Evolutionary conservation across 2,888 invertebrate species (phyloP).

Genomic region (Eupsilia transversa): DNA sequence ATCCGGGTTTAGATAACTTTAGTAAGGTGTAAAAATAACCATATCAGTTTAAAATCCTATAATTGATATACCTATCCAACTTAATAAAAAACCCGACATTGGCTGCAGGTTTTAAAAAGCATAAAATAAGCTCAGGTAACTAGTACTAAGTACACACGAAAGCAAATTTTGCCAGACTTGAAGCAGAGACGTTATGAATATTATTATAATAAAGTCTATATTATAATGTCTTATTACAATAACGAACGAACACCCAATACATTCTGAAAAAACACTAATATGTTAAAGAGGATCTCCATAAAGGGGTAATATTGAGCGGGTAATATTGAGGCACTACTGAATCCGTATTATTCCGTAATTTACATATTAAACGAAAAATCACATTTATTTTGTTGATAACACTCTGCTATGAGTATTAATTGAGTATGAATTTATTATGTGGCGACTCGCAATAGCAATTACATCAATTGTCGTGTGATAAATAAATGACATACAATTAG

Average conservation of each 20-base stretch:
- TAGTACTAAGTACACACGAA: too few species aligned
- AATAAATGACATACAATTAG: not conserved
- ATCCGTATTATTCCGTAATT: constrained; percentile 50
- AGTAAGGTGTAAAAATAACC: too few species aligned
- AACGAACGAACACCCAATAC: not conserved
- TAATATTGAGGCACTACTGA: constrained; percentile 20
- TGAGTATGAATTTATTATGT: constrained; percentile 57
- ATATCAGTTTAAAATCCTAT: too few species aligned
- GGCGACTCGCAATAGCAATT: constrained; percentile 45
- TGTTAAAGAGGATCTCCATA: constrained; percentile 4
- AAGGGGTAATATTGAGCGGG: constrained; percentile 26
- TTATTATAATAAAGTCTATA: not conserved
- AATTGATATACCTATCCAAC: too few species aligned
- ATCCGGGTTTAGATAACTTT: too few species aligned
- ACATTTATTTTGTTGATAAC: constrained; percentile 48
- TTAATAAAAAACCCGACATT: too few species aligned
- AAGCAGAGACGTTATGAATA: too few species aligned
- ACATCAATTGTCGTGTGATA: constrained; percentile 40
- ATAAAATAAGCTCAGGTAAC: too few species aligned
- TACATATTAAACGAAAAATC: constrained; percentile 65
- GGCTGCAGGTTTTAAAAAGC: too few species aligned
- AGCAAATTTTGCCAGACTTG: too few species aligned
- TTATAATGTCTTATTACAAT: not conserved
- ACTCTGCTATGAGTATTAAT: constrained; percentile 49
- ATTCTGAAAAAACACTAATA: not conserved